phyloP scores from a whole-genome alignment of 1,140 invertebrate genomes.

The Dendrolimus kikuchii region DNA sequence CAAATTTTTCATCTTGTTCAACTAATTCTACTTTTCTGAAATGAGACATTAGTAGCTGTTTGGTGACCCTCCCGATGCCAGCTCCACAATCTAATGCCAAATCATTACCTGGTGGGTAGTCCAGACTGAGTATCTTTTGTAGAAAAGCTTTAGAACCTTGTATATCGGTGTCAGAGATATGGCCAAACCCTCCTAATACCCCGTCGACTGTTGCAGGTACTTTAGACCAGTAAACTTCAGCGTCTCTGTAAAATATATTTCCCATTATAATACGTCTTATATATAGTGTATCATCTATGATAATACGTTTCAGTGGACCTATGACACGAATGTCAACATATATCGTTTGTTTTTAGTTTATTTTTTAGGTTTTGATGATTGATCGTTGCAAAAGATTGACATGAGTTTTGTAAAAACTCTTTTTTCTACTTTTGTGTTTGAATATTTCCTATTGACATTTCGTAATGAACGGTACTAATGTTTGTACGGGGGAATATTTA shows the following conservation, averaged over 20 bases:
- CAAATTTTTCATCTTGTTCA: conserved; percentile 87
- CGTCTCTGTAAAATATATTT: conserved; percentile 79
- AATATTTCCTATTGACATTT: too few species aligned
- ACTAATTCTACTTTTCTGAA: conserved; percentile 95
- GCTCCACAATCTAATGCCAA: conserved; percentile 96
- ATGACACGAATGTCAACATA: too few species aligned
- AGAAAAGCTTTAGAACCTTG: conserved; percentile 71
- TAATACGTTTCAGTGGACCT: too few species aligned
- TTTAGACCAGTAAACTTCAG: conserved; percentile 87
- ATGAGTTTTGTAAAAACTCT: too few species aligned
- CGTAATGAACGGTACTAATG: too few species aligned
- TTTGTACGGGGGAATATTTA: too few species aligned
- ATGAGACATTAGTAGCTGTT: conserved; percentile 87
- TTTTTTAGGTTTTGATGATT: neutral
- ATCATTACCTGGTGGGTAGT: conserved; percentile 73
- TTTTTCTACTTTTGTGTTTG: too few species aligned
- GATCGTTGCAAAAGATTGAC: too few species aligned
- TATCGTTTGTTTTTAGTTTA: conserved; percentile 1
- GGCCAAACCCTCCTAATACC: conserved; percentile 95
- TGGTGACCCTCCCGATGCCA: conserved; percentile 96
- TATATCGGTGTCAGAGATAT: conserved; percentile 87
- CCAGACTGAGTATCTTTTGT: conserved; percentile 4
- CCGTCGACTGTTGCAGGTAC: conserved; percentile 92
- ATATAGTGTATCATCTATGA: too few species aligned
- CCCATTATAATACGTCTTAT: conserved; percentile 19